A percentile compares a stretch with the other conserved stretches of the same genome.
These are phyloP conservation scores for Prosopocoilus inquinatus DNA, from an alignment of 2,888 invertebrate species.

Conservation along the genomic window DNA sequence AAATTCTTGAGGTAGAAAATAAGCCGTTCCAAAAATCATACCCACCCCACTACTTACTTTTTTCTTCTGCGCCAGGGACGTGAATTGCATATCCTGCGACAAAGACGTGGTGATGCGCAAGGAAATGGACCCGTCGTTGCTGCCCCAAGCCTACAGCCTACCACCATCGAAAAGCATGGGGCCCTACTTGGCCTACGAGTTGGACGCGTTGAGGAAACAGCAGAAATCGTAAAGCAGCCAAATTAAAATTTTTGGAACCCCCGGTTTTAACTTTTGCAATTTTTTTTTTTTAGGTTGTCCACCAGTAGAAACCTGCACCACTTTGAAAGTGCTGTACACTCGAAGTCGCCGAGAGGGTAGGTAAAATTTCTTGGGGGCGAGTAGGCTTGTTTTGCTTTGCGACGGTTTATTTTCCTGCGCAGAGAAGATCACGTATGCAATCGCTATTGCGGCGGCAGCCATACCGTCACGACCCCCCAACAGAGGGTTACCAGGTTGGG, in stretches of 20 bases:
- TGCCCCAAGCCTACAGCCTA: slow-evolving; percentile 55
- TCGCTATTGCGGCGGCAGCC: slow-evolving; percentile 77
- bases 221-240: slow-evolving; percentile 50
- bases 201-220: slow-evolving; percentile 57
- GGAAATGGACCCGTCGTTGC: slow-evolving; percentile 52
- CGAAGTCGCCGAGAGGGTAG: slow-evolving; percentile 19
- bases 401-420: not conserved
- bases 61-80: slow-evolving; percentile 53
- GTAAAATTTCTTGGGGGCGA: not conserved
- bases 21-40: not conserved
- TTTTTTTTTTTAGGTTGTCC: slow-evolving; percentile 40
- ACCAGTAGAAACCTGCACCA: slow-evolving; percentile 43
- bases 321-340: slow-evolving; percentile 39
- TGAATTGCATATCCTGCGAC: slow-evolving; percentile 77
- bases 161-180: slow-evolving; percentile 62
- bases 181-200: slow-evolving; percentile 70
- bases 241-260: not conserved
- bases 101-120: slow-evolving; percentile 70
- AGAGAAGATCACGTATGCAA: slow-evolving; percentile 58
- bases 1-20: slow-evolving; percentile 59
- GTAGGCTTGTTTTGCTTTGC: not conserved
- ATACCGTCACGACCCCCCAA: slow-evolving; percentile 69
- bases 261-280: too few relatives aligned
- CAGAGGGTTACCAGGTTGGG: slow-evolving; percentile 67
- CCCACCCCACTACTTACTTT: not conserved